Base-by-base conservation (phyloP, 2,888 invertebrate genomes). In the Scaptomyza cyrtandrae region DNA sequence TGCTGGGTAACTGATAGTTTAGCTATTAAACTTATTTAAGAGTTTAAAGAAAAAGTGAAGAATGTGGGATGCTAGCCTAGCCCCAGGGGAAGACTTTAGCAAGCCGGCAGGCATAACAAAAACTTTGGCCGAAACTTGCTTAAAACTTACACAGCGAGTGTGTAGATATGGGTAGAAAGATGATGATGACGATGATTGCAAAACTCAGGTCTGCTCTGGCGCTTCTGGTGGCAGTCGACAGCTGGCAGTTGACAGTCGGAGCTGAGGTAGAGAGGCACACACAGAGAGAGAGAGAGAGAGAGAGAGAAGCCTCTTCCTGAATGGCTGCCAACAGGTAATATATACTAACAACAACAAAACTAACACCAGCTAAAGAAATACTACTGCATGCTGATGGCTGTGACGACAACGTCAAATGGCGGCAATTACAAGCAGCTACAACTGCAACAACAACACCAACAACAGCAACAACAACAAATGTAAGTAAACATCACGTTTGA, bases 341-440 rank as follows among this genome's bases (percentile, higher is more conserved):
- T 41, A n/a, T 19, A 50, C 19, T 27, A 29, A n/a, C n/a, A 35
- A 50, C 35, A 33, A 69, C 78, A 75, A 53, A 61, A 76, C 27
- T 27, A 64, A 11, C n/a, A 24, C 7, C 5, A 45, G 16, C n/a
- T 7, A 56, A 54, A 52, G 27, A 45, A 39, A 48, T 53, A 5
- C 16, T 53, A 5, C 16, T 49, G 69, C 49, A 48, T 50, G 48
- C 58, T 52, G 37, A 50, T 50, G 35, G 50, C n/a, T 50, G 33
- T 39, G 67, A 80, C 68, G 76, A 82, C 86, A 87, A 72, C 76
- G 72, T 86, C 83, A 88, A 84, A 84, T 88, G 87, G 88, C 75
- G 78, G 88, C 83, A 84, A 84, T 84, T 88, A 88, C 87, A 84
- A 75, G 83, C 66, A 69, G 60, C 76, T 19, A 52, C 66, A 61